phyloP scores from a whole-genome alignment of 2,797 vertebrate species.

The Amniataba percoides region DNA sequence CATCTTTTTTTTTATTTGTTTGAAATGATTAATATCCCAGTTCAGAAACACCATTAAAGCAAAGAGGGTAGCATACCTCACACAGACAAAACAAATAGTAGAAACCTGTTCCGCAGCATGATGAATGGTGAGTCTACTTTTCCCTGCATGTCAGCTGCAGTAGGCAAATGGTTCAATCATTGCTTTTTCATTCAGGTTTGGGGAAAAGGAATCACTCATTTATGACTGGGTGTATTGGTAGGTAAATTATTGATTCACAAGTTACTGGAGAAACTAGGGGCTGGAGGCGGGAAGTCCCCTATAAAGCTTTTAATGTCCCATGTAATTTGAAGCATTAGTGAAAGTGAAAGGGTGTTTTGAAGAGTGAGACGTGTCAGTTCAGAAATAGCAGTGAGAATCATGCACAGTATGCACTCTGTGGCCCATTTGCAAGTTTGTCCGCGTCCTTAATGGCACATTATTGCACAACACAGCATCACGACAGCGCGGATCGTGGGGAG shows the following conservation, averaged over 20 bases:
- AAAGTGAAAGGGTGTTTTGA: constrained; percentile 28
- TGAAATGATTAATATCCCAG: constrained; percentile 48
- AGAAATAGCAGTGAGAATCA: neutral
- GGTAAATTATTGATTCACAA: constrained; percentile 23
- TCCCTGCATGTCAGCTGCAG: constrained; percentile 33
- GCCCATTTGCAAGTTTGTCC: neutral
- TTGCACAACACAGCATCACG: constrained; percentile 15
- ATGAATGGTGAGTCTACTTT: constrained; percentile 31
- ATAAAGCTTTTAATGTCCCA: neutral
- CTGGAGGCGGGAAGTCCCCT: neutral
- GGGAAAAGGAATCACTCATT: constrained; percentile 25
- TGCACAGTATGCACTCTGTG: neutral
- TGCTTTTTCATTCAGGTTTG: constrained; percentile 22
- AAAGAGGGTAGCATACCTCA: constrained; percentile 20
- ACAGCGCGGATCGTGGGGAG: constrained; percentile 12
- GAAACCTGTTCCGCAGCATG: constrained; percentile 33
- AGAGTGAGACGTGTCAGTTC: neutral
- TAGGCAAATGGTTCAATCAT: constrained; percentile 50
- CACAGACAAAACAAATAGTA: constrained; percentile 43
- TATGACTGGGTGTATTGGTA: constrained; percentile 4
- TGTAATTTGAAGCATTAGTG: neutral
- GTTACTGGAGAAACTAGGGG: constrained; percentile 3
- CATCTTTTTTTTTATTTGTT: constrained; percentile 29
- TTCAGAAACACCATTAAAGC: constrained; percentile 42
- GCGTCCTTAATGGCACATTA: constrained; percentile 12